A percentile compares a stretch with the other conserved stretches of the same genome.
Evolutionary conservation across 2,888 invertebrate genomes (phyloP).

Genomic region (Pammene aurita): DNA sequence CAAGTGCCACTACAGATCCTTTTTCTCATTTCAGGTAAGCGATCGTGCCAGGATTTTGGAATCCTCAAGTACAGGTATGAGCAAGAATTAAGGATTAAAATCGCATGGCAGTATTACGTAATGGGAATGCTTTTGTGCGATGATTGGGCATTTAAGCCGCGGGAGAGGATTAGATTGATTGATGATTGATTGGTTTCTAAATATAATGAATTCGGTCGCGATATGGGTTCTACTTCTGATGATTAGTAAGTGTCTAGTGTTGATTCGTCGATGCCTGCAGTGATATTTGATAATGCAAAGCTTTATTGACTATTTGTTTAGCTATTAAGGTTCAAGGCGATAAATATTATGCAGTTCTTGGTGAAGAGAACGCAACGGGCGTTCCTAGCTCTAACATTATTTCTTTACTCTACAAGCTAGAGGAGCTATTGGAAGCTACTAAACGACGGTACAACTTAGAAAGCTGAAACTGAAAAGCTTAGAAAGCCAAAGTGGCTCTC

Average conservation of each 20-base stretch:
- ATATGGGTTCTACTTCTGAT: neutral
- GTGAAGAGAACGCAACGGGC: no score
- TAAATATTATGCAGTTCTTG: no score
- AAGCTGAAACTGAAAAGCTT: no score
- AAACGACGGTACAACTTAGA: no score
- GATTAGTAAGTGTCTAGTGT: neutral
- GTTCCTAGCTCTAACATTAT: no score
- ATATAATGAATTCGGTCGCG: neutral
- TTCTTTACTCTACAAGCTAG: no score
- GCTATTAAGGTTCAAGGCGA: no score
- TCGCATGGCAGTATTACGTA: conserved; percentile 17
- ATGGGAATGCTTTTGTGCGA: conserved; percentile 31
- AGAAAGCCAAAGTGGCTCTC: no score
- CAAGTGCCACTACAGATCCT: conserved; percentile 17
- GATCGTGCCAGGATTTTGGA: neutral
- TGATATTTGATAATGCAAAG: neutral
- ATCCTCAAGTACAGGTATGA: neutral
- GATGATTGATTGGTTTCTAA: conserved; percentile 32
- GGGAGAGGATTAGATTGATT: conserved; percentile 21
- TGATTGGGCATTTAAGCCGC: conserved; percentile 30
- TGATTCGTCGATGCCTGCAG: neutral
- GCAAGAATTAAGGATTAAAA: conserved; percentile 6
- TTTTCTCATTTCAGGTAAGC: conserved; percentile 38
- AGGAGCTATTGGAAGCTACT: no score
- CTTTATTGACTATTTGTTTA: no score